Conservation (phyloP, 2,113 vertebrate genomes). For the Aleadryas rufinucha region DNA sequence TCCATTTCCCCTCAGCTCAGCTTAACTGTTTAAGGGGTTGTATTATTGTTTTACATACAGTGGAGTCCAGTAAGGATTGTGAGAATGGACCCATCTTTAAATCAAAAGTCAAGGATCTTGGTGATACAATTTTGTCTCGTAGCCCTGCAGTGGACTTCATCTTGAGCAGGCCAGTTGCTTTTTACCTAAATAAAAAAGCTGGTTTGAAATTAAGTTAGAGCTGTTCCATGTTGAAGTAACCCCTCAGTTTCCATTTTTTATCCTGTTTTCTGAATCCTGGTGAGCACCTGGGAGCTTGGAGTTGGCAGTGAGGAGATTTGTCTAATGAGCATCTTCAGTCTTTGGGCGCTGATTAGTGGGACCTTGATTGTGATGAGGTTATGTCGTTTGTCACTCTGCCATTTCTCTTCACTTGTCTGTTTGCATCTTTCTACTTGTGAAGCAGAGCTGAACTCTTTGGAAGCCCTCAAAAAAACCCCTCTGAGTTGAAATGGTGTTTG, state of each 20-base stretch:
- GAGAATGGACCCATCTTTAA: neutral
- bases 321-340: neutral
- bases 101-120: neutral
- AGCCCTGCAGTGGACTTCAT: neutral
- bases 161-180: neutral
- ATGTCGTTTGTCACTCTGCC: neutral
- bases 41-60: neutral
- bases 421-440: neutral
- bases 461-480: rapidly evolving
- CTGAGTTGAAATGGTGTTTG: neutral
- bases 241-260: neutral
- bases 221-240: neutral
- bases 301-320: neutral
- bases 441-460: neutral
- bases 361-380: neutral
- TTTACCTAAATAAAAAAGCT: neutral
- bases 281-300: neutral
- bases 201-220: neutral
- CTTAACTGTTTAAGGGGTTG: neutral
- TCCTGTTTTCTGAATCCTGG: neutral
- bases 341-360: rapidly evolving
- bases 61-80: neutral
- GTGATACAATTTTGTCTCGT: neutral
- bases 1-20: neutral
- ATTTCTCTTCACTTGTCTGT: neutral